Base-by-base conservation (phyloP, 2,888 invertebrate genomes). In the Bruchidius siliquastri region DNA sequence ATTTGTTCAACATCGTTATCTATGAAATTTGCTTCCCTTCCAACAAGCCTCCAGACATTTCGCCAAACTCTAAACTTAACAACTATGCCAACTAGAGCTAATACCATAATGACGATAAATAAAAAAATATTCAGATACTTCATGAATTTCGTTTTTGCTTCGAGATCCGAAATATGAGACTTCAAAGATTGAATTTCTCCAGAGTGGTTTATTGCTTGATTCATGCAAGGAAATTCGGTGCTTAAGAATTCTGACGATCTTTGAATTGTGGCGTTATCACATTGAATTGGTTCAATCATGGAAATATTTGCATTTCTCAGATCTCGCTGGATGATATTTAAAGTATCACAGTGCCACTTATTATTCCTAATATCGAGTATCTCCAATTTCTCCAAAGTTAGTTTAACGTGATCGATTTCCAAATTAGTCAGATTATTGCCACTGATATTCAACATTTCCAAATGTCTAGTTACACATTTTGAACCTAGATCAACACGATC, bases 291-390 rank as follows among this genome's bases (percentile, higher is more conserved):
- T 20, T 22, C 2, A 13, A 21, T 4, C 20, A 77, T 71, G 21
- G 18, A 71, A n/a, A 82, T 74, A 22, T 71, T 74, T 0, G 76
- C 71, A 72, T 80, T 78, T 3, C 72, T 73, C 20, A 83, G 73
- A 10, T 73, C 30, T 22, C 76, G 75, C 2, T 80, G 66, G 20
- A 83, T 79, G 10, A 74, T 22, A 8, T 72, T 21, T 72, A 84
- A 76, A 72, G 79, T 79, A 8, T 72, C 72, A 73, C 84, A 84
- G 10, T 72, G 73, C 80, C 81, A 84, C 21, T 76, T 74, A 75
- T 84, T 84, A 18, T 78, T 30, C 32, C 78, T 77, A 0, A 84
- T 72, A 73, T 82, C 82, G 30, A 84, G 74, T 4, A 72, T 20
- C 6, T 71, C 21, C 67, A 84, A 73, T 8, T 68, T 72, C 0